phyloP scores from a whole-genome alignment of 1,140 invertebrate genomes.

The Myzus persicae region DNA sequence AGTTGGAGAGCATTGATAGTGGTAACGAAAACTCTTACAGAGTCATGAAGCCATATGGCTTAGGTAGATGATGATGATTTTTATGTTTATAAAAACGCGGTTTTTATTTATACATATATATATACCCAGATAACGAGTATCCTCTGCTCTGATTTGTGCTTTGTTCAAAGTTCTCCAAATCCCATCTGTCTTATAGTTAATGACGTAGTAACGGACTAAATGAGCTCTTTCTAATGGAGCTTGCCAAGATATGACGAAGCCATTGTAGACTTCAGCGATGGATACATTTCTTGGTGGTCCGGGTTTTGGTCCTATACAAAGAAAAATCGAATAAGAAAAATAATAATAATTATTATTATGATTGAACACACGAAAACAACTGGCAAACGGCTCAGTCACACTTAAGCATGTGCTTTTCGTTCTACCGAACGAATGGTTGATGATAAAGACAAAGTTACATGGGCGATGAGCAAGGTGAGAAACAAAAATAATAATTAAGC shows the following conservation, averaged over 20 bases:
- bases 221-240: conserved; percentile 79
- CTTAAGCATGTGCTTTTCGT: not conserved
- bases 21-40: too few species aligned
- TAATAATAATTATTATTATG: not conserved
- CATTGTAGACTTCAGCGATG: conserved; percentile 83
- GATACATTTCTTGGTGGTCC: conserved; percentile 86
- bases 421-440: not conserved
- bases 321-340: not conserved
- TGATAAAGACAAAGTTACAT: not conserved
- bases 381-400: not conserved
- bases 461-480: not conserved
- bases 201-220: conserved; percentile 88
- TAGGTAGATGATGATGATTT: too few species aligned
- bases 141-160: conserved; percentile 85
- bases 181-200: conserved; percentile 88
- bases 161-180: conserved; percentile 87
- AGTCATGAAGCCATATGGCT: too few species aligned
- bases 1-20: too few species aligned
- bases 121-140: conserved; percentile 84
- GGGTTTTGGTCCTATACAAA: conserved; percentile 81
- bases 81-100: not conserved
- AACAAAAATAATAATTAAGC: conserved; percentile 41
- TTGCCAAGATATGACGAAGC: conserved; percentile 88
- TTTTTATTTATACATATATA: conserved; percentile 56
- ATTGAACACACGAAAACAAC: not conserved